Conservation (phyloP, 2,888 invertebrate genomes). For the Drosophila yooni region DNA sequence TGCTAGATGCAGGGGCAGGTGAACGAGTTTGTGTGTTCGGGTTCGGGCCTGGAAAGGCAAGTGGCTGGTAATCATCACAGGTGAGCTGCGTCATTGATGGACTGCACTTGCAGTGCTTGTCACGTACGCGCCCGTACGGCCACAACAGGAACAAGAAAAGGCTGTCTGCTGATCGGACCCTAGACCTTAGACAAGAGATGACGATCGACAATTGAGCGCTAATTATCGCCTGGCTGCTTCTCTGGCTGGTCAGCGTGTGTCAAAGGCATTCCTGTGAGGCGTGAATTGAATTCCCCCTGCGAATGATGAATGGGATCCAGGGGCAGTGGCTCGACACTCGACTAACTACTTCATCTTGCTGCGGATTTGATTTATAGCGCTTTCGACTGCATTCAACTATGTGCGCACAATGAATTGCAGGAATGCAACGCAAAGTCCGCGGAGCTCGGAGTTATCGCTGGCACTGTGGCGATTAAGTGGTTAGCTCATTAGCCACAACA, state of each 20-base stretch:
- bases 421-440: slow-evolving; percentile 50
- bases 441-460: slow-evolving; percentile 12
- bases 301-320: slow-evolving; percentile 47
- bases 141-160: slow-evolving; percentile 18
- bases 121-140: slow-evolving; percentile 54
- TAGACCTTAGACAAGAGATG: slow-evolving; percentile 36
- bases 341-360: slow-evolving; percentile 57
- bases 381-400: slow-evolving; percentile 48
- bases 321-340: slow-evolving; percentile 13
- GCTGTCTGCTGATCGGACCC: slow-evolving; percentile 12
- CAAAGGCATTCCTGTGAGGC: slow-evolving; percentile 68
- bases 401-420: slow-evolving; percentile 70
- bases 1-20: not conserved
- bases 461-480: slow-evolving; percentile 47
- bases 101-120: slow-evolving; percentile 71
- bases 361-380: slow-evolving; percentile 66
- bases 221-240: slow-evolving; percentile 67
- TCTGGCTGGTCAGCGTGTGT: slow-evolving; percentile 40
- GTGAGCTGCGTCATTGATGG: slow-evolving; percentile 61
- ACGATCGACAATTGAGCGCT: slow-evolving; percentile 77
- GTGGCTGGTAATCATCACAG: slow-evolving; percentile 53
- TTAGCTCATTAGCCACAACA: slow-evolving; percentile 69
- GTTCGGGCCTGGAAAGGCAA: slow-evolving; percentile 6
- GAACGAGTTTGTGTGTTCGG: not conserved
- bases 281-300: slow-evolving; percentile 75